These are phyloP conservation scores for Amblyjoppa proteus DNA, from an alignment of 2,888 invertebrate genomes.

Conservation along the genomic window DNA sequence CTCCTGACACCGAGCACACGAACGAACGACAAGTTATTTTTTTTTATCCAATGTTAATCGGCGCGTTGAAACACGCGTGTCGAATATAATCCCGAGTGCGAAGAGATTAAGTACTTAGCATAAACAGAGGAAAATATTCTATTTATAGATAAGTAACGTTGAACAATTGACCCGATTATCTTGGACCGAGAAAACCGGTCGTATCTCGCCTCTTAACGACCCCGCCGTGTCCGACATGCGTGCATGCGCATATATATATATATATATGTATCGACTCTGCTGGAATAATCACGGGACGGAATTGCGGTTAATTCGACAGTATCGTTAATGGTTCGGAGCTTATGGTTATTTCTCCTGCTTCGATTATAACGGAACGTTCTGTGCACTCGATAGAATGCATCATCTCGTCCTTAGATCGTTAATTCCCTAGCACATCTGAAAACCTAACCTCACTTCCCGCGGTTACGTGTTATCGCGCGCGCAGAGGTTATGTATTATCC, in stretches of 20 bases:
- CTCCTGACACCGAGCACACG: too few species aligned
- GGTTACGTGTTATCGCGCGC: too few species aligned
- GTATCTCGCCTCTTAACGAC: not conserved
- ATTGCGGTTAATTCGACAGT: slow-evolving; percentile 69
- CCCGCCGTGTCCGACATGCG: not conserved
- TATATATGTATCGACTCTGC: not conserved
- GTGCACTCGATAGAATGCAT: slow-evolving; percentile 64
- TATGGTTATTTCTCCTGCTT: slow-evolving; percentile 59
- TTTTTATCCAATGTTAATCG: not conserved
- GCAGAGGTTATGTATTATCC: not conserved
- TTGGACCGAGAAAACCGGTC: slow-evolving; percentile 10
- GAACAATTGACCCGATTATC: slow-evolving; percentile 26
- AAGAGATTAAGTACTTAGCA: not conserved
- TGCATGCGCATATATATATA: too few species aligned
- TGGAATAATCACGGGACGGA: slow-evolving; percentile 1
- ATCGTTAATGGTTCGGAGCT: slow-evolving; percentile 64
- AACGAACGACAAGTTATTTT: too few species aligned
- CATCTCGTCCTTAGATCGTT: slow-evolving; percentile 34
- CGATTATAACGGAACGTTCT: slow-evolving; percentile 66
- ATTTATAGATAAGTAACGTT: slow-evolving; percentile 17
- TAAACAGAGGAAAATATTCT: slow-evolving; percentile 5
- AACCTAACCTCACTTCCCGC: not conserved
- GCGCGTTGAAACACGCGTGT: not conserved
- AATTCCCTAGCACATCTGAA: slow-evolving; percentile 16
- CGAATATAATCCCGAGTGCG: not conserved